Base-by-base conservation (phyloP, 1,140 invertebrate genomes). In the Aricia agestis region DNA sequence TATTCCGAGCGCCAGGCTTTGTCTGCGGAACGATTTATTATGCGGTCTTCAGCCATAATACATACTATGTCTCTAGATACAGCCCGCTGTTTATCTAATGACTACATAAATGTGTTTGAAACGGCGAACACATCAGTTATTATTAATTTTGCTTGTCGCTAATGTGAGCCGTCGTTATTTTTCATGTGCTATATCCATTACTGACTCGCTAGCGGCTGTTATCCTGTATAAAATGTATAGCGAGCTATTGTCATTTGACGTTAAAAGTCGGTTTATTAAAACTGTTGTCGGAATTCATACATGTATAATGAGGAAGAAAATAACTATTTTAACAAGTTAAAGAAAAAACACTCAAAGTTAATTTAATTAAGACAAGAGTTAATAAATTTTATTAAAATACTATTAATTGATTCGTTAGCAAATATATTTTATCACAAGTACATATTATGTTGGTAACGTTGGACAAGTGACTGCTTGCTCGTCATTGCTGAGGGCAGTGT, bases 21-120 rank as follows among this genome's bases (percentile, higher is more conserved):
- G 77, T 78, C 70, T 74, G 63, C 57, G 58, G 67, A 67, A 68
- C 71, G 71, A 74, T 78, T 71, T 78, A 75, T 76, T 76, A 74
- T 71, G 68, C 70, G 67, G 68, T 74, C 52, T 66, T 63, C 57
- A 65, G 59, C 69, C 63, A 42, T 25, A 52, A 66, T 61, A 70
- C 57, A 13, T 63, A 69, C 52, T 59, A 61, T 63, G 57, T 61
- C 17, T 42, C 32, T 59, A 70, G 42, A 45, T 32, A 67, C 45
- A 67, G 45, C 18, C 58, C 7, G 17, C 18, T 63, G 59, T 63
- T 63, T 63, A 25, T 63, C 59, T 63, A 63, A 63, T 70, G 69
- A 65, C 61, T 52, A 66, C 63, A 66, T 36, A 66, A 36, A 36
- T 66, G n/a, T 36, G 41, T 67, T 19, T 19, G 45, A 42, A 52